A percentile compares a stretch with the other conserved stretches of the same genome.
These are phyloP conservation scores for Cryptus viduatorius DNA, from an alignment of 2,888 invertebrate species.

Conservation along the genomic window DNA sequence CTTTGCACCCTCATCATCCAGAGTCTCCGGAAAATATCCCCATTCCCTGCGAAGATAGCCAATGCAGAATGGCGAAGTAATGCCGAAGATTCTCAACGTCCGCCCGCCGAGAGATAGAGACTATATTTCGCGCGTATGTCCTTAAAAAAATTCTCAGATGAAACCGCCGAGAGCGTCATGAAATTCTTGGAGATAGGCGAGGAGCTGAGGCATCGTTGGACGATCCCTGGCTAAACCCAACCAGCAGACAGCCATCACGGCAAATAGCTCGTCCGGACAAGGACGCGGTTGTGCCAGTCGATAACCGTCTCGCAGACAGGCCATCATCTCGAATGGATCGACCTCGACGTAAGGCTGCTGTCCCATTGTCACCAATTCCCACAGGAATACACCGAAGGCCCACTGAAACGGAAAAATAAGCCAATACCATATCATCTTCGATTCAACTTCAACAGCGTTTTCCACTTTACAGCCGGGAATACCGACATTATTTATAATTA, in stretches of 20 bases:
- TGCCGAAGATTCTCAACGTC: constrained; percentile 5
- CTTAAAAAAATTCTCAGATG: constrained; percentile 84
- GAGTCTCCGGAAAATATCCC: background rate
- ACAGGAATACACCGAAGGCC: constrained; percentile 97
- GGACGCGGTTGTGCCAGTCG: constrained; percentile 95
- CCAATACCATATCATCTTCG: background rate
- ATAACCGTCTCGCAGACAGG: constrained; percentile 95
- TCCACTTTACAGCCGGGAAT: background rate
- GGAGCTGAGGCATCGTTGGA: constrained; percentile 90
- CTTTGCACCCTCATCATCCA: constrained; percentile 5
- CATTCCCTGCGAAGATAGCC: background rate
- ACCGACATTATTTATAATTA: background rate
- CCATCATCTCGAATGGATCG: constrained; percentile 96
- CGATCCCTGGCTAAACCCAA: constrained; percentile 88
- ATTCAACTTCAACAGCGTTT: background rate
- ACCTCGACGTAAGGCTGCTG: constrained; percentile 96
- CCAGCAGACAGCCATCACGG: constrained; percentile 92
- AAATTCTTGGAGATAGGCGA: constrained; percentile 91
- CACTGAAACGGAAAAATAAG: constrained; percentile 87
- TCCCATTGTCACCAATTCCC: constrained; percentile 97
- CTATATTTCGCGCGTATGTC: background rate
- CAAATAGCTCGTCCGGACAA: constrained; percentile 97
- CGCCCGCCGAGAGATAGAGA: background rate
- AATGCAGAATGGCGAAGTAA: background rate
- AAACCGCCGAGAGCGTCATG: constrained; percentile 90